Evolutionary conservation across 2,888 invertebrate species (phyloP).

Genomic region (Oegoconia quadripuncta): DNA sequence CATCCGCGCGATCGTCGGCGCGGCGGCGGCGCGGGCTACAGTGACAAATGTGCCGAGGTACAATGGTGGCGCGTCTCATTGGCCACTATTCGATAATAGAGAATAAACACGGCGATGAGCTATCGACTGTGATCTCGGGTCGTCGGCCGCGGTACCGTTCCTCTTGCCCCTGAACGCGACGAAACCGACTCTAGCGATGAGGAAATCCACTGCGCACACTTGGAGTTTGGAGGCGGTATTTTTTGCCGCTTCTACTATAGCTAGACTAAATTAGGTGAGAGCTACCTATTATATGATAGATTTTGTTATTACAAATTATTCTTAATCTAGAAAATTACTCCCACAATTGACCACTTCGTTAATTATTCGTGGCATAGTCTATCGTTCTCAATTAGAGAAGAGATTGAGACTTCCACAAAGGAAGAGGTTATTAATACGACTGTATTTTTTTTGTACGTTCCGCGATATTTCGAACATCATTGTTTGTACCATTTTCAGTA

Average conservation of each 20-base stretch:
- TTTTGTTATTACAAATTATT: no score
- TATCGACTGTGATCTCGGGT: conserved; percentile 73
- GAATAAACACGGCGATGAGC: conserved; percentile 74
- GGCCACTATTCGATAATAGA: conserved; percentile 23
- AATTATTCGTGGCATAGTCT: no score
- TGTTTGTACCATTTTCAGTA: no score
- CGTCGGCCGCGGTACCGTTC: conserved; percentile 77
- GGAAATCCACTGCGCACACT: conserved; percentile 23
- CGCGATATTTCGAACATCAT: no score
- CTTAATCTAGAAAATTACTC: no score
- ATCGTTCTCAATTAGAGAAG: no score
- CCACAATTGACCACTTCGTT: no score
- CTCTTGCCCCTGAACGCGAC: conserved; percentile 72
- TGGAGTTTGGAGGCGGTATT: conserved; percentile 40
- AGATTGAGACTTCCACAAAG: not conserved
- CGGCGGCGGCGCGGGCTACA: no score
- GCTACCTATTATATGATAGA: no score
- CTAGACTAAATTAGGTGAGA: no score
- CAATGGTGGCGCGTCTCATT: conserved; percentile 26
- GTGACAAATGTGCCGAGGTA: conserved; percentile 25
- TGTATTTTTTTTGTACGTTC: no score
- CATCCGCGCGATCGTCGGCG: conserved; percentile 21
- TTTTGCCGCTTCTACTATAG: conserved; percentile 6
- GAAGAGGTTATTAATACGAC: no score
- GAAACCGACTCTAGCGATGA: conserved; percentile 44